Conservation (phyloP, 2,888 invertebrate species). For the Calliopum simillimum region DNA sequence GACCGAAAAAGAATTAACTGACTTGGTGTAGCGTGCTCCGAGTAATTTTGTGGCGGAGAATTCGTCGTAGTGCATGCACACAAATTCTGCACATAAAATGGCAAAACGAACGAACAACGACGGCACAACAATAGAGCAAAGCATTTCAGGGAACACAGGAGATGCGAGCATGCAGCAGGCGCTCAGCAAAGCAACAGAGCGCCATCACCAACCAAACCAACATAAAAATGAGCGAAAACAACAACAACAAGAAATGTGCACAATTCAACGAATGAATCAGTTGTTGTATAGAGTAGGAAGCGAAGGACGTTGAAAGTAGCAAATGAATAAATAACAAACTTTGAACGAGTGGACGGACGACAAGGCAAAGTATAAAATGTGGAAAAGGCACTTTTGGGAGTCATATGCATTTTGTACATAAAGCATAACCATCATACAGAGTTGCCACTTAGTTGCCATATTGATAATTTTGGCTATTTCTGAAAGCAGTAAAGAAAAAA, state of each 20-base stretch:
- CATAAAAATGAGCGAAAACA: not conserved
- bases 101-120: not conserved
- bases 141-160: slow-evolving; percentile 19
- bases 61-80: too few species aligned
- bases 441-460: too few species aligned
- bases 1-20: not conserved
- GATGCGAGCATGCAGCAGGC: slow-evolving; percentile 18
- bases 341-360: not conserved
- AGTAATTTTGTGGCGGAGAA: too few species aligned
- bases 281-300: too few species aligned
- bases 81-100: not conserved
- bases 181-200: slow-evolving; percentile 5
- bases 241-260: too few species aligned
- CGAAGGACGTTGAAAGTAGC: not conserved
- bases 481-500: too few species aligned
- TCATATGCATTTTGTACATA: too few species aligned
- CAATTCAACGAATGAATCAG: too few species aligned
- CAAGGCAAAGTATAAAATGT: slow-evolving; percentile 1
- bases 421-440: too few species aligned
- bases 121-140: not conserved
- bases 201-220: not conserved
- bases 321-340: slow-evolving; percentile 7
- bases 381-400: not conserved
- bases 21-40: too few species aligned
- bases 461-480: too few species aligned